Conservation (phyloP, 2,888 invertebrate genomes). For the Cephus sareptanus region DNA sequence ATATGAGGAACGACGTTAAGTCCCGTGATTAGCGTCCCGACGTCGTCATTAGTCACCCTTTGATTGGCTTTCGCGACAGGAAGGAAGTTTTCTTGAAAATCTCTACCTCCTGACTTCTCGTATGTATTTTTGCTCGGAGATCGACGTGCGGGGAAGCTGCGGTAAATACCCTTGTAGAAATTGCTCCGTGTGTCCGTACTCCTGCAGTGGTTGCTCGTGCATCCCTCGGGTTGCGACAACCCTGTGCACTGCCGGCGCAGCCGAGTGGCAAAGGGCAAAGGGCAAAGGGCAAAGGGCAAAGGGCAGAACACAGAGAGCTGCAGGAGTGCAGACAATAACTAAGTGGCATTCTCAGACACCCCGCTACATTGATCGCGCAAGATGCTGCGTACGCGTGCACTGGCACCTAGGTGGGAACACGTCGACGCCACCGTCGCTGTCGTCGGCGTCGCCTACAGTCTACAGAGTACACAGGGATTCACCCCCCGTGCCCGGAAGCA, state of each 20-base stretch:
- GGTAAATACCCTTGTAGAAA: constrained; percentile 12
- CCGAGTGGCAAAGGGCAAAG: constrained; percentile 2
- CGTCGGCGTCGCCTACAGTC: constrained; percentile 2
- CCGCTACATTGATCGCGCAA: constrained; percentile 42
- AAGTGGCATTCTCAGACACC: constrained; percentile 57
- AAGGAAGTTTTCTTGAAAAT: background rate
- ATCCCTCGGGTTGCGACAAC: too few species aligned
- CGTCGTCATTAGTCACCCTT: constrained; percentile 17
- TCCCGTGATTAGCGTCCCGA: constrained; percentile 23
- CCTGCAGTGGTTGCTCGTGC: too few species aligned
- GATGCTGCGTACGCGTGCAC: constrained; percentile 20
- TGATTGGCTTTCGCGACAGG: constrained; percentile 8
- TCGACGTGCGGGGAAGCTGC: constrained; percentile 20
- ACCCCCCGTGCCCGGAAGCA: background rate
- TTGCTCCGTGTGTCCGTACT: too few species aligned
- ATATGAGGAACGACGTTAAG: constrained; percentile 36
- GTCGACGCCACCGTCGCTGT: background rate
- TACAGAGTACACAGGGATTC: constrained; percentile 12
- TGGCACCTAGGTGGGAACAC: background rate
- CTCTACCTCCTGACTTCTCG: too few species aligned
- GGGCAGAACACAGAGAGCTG: constrained; percentile 6
- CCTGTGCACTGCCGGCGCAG: too few species aligned
- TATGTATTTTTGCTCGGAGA: background rate
- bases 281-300: background rate
- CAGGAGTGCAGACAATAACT: constrained; percentile 49